Conservation (phyloP, 2,888 invertebrate species). For the Leistus spinibarbis region DNA sequence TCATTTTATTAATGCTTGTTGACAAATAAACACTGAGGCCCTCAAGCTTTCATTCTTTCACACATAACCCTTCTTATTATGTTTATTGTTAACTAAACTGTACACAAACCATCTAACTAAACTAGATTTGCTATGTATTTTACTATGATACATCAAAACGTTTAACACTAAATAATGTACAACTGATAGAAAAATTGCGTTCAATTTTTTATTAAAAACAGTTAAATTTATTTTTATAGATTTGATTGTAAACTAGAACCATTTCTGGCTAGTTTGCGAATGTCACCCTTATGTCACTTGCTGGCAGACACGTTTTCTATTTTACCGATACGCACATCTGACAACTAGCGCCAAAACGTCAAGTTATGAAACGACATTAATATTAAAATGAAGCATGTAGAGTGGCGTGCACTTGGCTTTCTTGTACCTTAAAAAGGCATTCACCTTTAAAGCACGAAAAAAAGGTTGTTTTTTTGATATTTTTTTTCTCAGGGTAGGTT, state of each 20-base stretch:
- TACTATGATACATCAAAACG: background rate
- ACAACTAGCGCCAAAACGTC: slow-evolving; percentile 45
- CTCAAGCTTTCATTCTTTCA: slow-evolving; percentile 24
- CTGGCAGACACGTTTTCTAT: background rate
- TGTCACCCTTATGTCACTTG: background rate
- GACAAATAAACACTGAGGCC: slow-evolving; percentile 23
- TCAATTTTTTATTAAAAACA: background rate
- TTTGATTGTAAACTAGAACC: background rate
- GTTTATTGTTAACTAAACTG: slow-evolving; percentile 29
- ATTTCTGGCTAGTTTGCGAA: background rate
- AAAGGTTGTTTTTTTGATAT: too few species aligned
- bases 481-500: too few species aligned
- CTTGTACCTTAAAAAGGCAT: too few species aligned
- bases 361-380: too few species aligned
- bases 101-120: background rate
- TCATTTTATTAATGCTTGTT: slow-evolving; percentile 52
- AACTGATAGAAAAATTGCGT: background rate
- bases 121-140: background rate
- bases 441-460: too few species aligned
- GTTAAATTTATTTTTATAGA: background rate
- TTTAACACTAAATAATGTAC: background rate
- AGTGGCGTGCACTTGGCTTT: too few species aligned
- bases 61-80: slow-evolving; percentile 34
- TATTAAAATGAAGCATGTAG: too few species aligned
- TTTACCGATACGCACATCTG: slow-evolving; percentile 15